A percentile compares a stretch with the other conserved stretches of the same genome.
Conservation (phyloP, 2,113 vertebrate species). For the Zootoca vivipara region DNA sequence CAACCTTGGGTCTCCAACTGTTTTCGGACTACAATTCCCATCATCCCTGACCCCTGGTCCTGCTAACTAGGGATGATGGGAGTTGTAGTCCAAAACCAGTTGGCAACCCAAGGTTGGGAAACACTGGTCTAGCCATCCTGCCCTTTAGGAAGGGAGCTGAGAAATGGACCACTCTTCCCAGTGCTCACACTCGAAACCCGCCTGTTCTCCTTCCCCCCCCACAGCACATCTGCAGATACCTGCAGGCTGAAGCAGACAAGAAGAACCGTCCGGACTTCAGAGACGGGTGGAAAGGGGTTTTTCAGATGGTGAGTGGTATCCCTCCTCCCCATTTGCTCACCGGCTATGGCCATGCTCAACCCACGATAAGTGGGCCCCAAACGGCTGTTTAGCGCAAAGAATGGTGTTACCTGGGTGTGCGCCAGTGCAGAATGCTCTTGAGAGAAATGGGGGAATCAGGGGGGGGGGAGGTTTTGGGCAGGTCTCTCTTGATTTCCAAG, state of each 20-base stretch:
- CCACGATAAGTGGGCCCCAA: no score
- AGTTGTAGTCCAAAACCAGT: no score
- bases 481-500: neutral
- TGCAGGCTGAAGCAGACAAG: constrained; percentile 91
- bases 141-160: neutral
- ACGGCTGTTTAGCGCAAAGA: no score
- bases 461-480: neutral
- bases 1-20: no score
- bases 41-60: no score
- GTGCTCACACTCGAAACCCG: neutral
- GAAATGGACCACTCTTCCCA: neutral
- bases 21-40: no score
- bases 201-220: no score
- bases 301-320: constrained; percentile 86
- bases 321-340: no score
- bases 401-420: neutral
- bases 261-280: constrained; percentile 87
- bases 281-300: constrained; percentile 89
- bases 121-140: no score
- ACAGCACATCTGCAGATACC: constrained; percentile 92
- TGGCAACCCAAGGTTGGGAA: no score
- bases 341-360: no score
- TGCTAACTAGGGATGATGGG: no score
- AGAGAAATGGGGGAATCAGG: neutral
- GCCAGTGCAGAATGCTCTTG: neutral